Base-by-base conservation (phyloP, 2,797 vertebrate genomes). In the Phalanger gymnotis region DNA sequence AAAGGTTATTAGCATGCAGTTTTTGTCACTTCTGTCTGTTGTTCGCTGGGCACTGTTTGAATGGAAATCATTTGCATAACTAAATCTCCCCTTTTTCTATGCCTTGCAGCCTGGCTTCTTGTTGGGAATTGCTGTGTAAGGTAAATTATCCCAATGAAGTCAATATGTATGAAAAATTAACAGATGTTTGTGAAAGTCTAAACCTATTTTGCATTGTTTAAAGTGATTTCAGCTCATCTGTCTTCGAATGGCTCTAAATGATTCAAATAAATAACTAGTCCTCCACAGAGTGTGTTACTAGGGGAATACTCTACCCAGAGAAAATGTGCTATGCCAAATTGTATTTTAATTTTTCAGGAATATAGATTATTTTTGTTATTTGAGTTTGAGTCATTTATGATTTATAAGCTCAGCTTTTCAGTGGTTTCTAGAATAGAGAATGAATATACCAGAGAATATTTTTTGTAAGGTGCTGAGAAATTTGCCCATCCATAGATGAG, bases 71-170 rank as follows among this genome's bases (percentile, higher is more conserved):
- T 97, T 97, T 97, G 92, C 96, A 92, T 97, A 97, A 97, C 95
- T 95, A 91, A 94, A 96, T 97, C 96, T 97, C 89, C 52, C 61
- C 53, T 96, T 96, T 61, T 90, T 94, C 28, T 0, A 0, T 61
- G 56, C 94, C 66, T 90, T 95, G 52, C 54, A 34, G 90, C 90
- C 95, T 73, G 92, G 93, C 34, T 92, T 91, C 89, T 94, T 90
- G 51, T 95, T 94, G 90, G 90, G 93, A 97, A 89, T 94, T 97
- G 92, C 91, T 96, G 94, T 96, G 93, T 92, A 97, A 97, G 95
- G 97, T 97, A 94, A 97, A 97, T 98, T 98, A 97, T 97, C 95
- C 93, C 97, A 97, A 97, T 97, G 94, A 92, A 96, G 94, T 96
- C 81, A 53, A 56, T 90, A 54, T 94, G 94, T 96, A 96, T 96